Conservation (phyloP, 2,888 invertebrate genomes). For the Lottia gigantea region DNA sequence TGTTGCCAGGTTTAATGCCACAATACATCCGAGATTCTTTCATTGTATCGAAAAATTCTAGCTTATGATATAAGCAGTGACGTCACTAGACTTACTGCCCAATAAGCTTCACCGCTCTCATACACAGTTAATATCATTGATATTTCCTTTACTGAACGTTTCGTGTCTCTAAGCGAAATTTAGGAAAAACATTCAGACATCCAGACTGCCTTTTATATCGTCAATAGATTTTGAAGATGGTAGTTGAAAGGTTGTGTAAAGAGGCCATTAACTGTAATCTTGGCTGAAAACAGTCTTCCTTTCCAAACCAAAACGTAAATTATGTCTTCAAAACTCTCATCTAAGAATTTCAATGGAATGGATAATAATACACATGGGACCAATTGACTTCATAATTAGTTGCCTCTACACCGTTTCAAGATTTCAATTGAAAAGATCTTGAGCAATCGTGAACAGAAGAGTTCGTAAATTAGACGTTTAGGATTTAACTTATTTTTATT, state of each 20-base stretch:
- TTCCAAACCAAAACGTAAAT: constrained; percentile 8
- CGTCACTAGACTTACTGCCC: too few relatives aligned
- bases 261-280: neutral
- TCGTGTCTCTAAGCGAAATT: too few relatives aligned
- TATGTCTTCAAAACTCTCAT: neutral
- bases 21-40: too few relatives aligned
- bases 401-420: constrained; percentile 1
- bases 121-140: too few relatives aligned
- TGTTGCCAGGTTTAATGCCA: too few relatives aligned
- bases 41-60: too few relatives aligned
- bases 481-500: neutral
- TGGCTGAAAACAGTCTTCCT: neutral
- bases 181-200: too few relatives aligned
- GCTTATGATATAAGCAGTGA: too few relatives aligned
- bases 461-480: neutral
- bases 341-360: neutral
- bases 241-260: neutral
- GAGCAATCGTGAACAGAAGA: constrained; percentile 1
- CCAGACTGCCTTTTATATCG: neutral
- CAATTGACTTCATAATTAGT: constrained; percentile 6
- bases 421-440: neutral
- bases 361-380: neutral
- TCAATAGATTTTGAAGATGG: neutral
- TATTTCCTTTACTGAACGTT: too few relatives aligned
- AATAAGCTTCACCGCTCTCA: too few relatives aligned